Percentiles rank a stretch among this genome's conserved stretches.
phyloP scores from a whole-genome alignment of 1,140 invertebrate genomes.

The Panonychus citri region DNA sequence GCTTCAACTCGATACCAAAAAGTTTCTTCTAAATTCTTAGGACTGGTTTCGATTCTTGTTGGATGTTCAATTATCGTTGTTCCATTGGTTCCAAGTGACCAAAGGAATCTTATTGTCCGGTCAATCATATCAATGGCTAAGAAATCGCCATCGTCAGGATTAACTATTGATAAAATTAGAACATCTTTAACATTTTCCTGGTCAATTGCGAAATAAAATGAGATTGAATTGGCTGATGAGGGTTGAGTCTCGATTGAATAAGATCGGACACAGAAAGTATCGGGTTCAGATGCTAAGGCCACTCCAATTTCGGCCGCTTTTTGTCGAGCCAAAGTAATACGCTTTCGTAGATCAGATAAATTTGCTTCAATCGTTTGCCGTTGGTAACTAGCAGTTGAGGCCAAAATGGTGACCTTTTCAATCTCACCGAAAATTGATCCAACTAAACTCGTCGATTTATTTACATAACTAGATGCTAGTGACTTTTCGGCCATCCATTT shows the following conservation, averaged over 20 bases:
- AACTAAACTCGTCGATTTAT: constrained; percentile 19
- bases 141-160: constrained; percentile 33
- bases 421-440: constrained; percentile 11
- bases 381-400: constrained; percentile 12
- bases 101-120: constrained; percentile 42
- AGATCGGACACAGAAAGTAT: constrained; percentile 40
- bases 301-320: constrained; percentile 54
- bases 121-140: constrained; percentile 52
- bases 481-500: constrained; percentile 11
- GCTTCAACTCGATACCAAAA: constrained; percentile 48
- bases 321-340: constrained; percentile 50
- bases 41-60: constrained; percentile 27
- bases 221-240: constrained; percentile 42
- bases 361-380: constrained; percentile 28
- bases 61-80: constrained; percentile 33
- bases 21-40: constrained; percentile 29
- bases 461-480: constrained; percentile 21
- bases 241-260: constrained; percentile 39
- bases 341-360: constrained; percentile 39
- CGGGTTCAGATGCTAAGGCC: constrained; percentile 32
- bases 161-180: constrained; percentile 37
- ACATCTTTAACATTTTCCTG: constrained; percentile 32
- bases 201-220: constrained; percentile 37
- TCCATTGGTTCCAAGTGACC: constrained; percentile 44
- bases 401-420: constrained; percentile 11